These are phyloP conservation scores for Sciaenops ocellatus DNA, from an alignment of 2,797 vertebrate species.

Conservation along the genomic window DNA sequence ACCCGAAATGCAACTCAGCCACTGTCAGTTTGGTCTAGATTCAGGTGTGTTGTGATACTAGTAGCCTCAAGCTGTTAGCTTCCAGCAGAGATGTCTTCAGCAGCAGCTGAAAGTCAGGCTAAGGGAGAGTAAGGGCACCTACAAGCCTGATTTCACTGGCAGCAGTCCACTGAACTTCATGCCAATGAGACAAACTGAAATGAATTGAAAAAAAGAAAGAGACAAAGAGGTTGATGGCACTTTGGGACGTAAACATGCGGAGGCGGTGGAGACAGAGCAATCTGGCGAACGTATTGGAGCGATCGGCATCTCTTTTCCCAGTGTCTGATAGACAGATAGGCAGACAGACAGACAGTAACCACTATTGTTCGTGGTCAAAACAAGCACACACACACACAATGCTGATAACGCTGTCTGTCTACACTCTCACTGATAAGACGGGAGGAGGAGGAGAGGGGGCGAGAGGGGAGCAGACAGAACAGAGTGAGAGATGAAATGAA, in stretches of 20 bases:
- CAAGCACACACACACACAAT: slow-evolving; percentile 63
- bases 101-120: too few species aligned
- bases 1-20: too few species aligned
- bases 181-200: background rate
- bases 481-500: slow-evolving; percentile 12
- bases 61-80: too few species aligned
- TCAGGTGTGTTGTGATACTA: too few species aligned
- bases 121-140: too few species aligned
- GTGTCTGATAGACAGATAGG: slow-evolving; percentile 59
- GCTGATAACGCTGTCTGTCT: slow-evolving; percentile 79
- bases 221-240: slow-evolving; percentile 7
- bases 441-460: background rate
- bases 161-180: background rate
- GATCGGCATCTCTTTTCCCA: slow-evolving; percentile 65
- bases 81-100: too few species aligned
- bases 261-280: slow-evolving; percentile 51
- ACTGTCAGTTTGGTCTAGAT: too few species aligned
- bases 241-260: slow-evolving; percentile 39
- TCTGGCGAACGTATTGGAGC: slow-evolving; percentile 39
- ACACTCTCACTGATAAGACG: slow-evolving; percentile 69
- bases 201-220: background rate
- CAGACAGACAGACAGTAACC: slow-evolving; percentile 73
- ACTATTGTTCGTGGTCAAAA: slow-evolving; percentile 82
- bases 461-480: slow-evolving; percentile 19
- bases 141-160: too few species aligned